Conservation (phyloP, 2,113 vertebrate genomes). For the Pongo abelii region DNA sequence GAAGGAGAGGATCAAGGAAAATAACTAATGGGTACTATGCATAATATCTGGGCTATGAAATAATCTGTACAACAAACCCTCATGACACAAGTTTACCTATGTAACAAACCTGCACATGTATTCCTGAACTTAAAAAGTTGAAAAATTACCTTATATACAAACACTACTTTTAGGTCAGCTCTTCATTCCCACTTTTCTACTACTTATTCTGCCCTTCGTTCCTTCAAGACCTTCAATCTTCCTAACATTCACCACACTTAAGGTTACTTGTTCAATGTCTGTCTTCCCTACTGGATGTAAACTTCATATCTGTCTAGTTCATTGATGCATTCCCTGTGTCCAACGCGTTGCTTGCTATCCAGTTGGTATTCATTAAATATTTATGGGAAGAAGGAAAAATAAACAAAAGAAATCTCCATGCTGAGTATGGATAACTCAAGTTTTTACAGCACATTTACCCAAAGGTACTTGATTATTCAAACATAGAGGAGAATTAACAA, state of each 20-base stretch:
- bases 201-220: not conserved
- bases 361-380: slow-evolving; percentile 2
- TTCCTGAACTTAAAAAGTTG: no score
- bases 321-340: not conserved
- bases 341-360: not conserved
- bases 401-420: not conserved
- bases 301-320: not conserved
- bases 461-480: not conserved
- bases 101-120: no score
- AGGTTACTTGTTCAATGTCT: not conserved
- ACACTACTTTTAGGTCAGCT: not conserved
- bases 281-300: not conserved
- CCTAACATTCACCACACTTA: not conserved
- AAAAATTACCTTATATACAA: not conserved
- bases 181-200: not conserved
- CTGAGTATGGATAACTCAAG: not conserved
- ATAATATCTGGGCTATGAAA: no score
- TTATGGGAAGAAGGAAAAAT: not conserved
- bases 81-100: no score
- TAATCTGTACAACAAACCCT: no score
- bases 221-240: not conserved
- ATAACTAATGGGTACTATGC: no score
- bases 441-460: not conserved
- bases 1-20: no score
- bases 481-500: not conserved